Evolutionary conservation across 2,888 invertebrate species (phyloP), one percentile per base, ranked within the genome.

Genomic region (Protophormia terraenovae): DNA sequence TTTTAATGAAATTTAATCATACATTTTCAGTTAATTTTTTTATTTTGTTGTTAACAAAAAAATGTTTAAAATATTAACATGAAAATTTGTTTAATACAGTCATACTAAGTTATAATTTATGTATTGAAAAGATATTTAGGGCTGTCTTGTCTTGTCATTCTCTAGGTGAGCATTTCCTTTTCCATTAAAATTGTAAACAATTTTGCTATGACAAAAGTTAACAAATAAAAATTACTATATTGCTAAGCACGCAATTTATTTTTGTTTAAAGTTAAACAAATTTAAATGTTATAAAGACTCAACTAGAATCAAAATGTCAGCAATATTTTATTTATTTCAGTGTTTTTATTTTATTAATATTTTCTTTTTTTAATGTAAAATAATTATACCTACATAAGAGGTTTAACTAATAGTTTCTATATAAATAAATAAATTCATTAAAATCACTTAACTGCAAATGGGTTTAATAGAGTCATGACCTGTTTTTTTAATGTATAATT

Each of bases 91-190:
- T 41, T 10, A 16, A 7, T n/a, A 66, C 24, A 66, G n/a, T n/a
- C n/a, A n/a, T n/a, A n/a, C n/a, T n/a, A 58, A 60, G 29, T 67
- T n/a, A 50, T 73, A 67, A 55, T n/a, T 24, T 55, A 47, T n/a
- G 2, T 22, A 12, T n/a, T n/a, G n/a, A n/a, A n/a, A n/a, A n/a
- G n/a, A n/a, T n/a, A n/a, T 32, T 35, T 67, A 71, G 71, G 69
- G 41, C 53, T 81, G 67, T 75, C 60, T 77, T 58, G 67, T 77
- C 67, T 78, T 71, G 69, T 78, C 71, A 71, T 78, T 69, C 27
- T 69, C 53, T 38, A 19, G n/a, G 38, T 53, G 41, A 78, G 45
- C 45, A 83, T 83, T 83, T 83, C 73, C 83, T 83, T 69, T 78
- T 83, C 78, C 55, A 55, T n/a, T n/a, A 19, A 50, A 22, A 35